phyloP scores from a whole-genome alignment of 2,113 vertebrate species.

The Gallinago jamesoni region DNA sequence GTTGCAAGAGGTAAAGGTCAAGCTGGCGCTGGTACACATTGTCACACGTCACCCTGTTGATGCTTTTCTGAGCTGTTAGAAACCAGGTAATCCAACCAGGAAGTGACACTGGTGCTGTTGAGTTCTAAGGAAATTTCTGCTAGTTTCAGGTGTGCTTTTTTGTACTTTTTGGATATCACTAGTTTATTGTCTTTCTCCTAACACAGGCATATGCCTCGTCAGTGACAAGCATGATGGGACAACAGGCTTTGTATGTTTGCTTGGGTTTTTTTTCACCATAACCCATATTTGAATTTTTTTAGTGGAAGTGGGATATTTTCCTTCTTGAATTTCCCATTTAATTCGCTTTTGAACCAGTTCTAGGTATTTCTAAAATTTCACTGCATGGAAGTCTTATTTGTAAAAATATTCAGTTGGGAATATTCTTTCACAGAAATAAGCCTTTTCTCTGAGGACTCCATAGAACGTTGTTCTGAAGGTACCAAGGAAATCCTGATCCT shows the following conservation, averaged over 20 bases:
- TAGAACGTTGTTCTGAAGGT: neutral
- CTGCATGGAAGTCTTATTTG: neutral
- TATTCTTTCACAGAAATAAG: neutral
- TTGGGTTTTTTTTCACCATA: neutral
- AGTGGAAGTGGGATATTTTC: neutral
- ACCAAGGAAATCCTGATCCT: neutral
- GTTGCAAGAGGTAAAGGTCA: neutral
- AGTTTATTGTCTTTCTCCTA: neutral
- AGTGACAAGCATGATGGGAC: neutral
- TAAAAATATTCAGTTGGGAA: neutral
- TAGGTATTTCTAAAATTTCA: neutral
- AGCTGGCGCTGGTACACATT: neutral
- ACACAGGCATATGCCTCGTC: neutral
- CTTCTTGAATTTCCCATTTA: neutral
- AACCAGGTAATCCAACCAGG: neutral
- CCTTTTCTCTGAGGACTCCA: neutral
- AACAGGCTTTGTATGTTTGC: neutral
- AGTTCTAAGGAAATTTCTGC: neutral
- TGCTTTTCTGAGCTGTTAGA: neutral
- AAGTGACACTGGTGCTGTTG: neutral
- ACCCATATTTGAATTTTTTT: neutral
- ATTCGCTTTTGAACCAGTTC: neutral
- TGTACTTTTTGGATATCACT: neutral
- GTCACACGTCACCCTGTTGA: neutral
- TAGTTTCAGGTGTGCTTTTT: neutral